Percentiles rank a stretch among this genome's conserved stretches.
phyloP scores from a whole-genome alignment of 2,888 invertebrate genomes.

The Apotomis betuletana region DNA sequence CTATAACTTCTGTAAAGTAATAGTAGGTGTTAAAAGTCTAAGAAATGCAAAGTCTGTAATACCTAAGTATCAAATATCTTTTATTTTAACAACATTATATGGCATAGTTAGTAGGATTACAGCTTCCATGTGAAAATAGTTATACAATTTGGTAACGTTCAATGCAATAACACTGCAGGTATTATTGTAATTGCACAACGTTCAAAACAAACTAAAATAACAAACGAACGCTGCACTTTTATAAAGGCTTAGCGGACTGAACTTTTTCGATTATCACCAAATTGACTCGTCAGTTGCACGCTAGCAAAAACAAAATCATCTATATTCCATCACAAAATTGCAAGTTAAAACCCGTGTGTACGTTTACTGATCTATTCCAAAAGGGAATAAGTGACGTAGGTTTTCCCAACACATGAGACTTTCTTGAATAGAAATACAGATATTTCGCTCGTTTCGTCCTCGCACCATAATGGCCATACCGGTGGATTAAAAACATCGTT shows the following conservation, averaged over 20 bases:
- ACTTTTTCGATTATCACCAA: conserved; percentile 22
- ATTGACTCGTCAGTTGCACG: conserved; percentile 20
- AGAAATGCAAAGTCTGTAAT: no score
- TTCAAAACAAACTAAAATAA: conserved; percentile 7
- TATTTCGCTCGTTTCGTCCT: conserved; percentile 38
- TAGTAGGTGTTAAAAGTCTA: no score
- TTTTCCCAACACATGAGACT: background rate
- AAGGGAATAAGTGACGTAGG: background rate
- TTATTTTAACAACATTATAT: no score
- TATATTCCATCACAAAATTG: conserved; percentile 38
- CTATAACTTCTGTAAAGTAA: no score
- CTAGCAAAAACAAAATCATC: conserved; percentile 22
- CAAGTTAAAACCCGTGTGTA: conserved; percentile 42
- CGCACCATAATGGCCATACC: conserved; percentile 57
- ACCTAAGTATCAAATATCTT: no score
- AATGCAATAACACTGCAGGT: background rate
- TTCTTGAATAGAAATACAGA: background rate
- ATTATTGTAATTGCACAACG: background rate
- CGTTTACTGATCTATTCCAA: background rate
- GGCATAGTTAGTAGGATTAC: no score
- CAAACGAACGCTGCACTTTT: conserved; percentile 3
- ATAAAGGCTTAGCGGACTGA: conserved; percentile 16
- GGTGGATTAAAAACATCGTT: conserved; percentile 75
- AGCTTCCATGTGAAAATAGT: no score
- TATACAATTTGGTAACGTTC: no score